These are phyloP conservation scores for Chaenodraco wilsoni DNA, from an alignment of 2,797 vertebrate species.

Conservation along the genomic window DNA sequence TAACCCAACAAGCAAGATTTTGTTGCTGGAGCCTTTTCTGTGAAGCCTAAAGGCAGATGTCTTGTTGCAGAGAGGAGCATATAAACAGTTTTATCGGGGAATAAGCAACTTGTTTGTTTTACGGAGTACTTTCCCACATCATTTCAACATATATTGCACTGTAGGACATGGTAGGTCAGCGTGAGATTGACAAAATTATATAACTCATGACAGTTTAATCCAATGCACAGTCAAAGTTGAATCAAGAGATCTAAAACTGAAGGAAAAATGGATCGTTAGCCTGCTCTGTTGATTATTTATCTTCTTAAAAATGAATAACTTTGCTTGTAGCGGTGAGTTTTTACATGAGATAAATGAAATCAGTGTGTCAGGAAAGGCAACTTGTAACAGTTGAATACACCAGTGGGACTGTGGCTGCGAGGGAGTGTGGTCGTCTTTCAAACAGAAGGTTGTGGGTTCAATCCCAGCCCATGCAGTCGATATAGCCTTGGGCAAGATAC, in stretches of 20 bases:
- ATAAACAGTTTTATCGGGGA: background rate
- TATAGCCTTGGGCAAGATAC: no score
- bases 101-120: background rate
- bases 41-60: no score
- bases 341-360: slow-evolving; percentile 16
- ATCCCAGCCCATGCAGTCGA: no score
- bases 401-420: no score
- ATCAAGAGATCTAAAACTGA: background rate
- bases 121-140: background rate
- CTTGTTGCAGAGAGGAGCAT: no score
- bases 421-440: no score
- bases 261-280: background rate
- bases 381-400: slow-evolving; percentile 5
- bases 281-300: background rate
- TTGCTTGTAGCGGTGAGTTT: background rate
- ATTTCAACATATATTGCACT: slow-evolving; percentile 1
- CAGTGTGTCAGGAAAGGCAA: slow-evolving; percentile 5
- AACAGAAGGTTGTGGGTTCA: no score
- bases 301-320: slow-evolving; percentile 9
- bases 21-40: no score
- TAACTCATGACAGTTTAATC: background rate
- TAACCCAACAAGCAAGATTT: no score
- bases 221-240: background rate
- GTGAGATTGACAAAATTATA: background rate
- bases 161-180: background rate